Percentiles rank a stretch among this genome's conserved stretches.
Conservation (phyloP, 2,113 vertebrate species). For the Malurus melanocephalus region DNA sequence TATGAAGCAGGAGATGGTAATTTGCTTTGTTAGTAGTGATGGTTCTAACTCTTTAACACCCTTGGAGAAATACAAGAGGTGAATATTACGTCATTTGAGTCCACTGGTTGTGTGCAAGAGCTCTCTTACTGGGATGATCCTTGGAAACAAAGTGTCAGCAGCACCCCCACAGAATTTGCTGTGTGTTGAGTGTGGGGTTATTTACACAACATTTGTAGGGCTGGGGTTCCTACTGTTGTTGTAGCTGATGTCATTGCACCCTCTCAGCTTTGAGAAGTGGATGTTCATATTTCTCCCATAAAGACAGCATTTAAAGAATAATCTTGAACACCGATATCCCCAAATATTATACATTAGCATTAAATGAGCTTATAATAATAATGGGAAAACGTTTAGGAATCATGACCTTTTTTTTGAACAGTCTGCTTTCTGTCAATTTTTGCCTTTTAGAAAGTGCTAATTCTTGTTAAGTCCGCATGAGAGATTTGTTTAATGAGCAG, state of each 20-base stretch:
- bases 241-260: neutral
- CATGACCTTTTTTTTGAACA: conserved; percentile 65
- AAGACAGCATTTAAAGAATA: neutral
- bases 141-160: neutral
- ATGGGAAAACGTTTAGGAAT: conserved; percentile 36
- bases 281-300: neutral
- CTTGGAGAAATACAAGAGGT: neutral
- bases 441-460: conserved; percentile 76
- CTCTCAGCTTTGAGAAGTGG: neutral
- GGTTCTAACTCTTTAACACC: neutral
- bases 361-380: conserved; percentile 58
- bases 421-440: conserved; percentile 69
- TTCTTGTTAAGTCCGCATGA: conserved; percentile 81
- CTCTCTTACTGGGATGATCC: neutral
- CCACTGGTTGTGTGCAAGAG: neutral
- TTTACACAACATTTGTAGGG: neutral
- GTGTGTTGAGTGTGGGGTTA: neutral
- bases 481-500: conserved; percentile 82
- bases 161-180: neutral
- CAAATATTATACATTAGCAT: conserved; percentile 57
- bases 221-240: neutral
- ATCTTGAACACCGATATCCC: neutral
- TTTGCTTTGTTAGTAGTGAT: neutral
- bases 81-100: neutral
- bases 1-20: neutral